These are phyloP conservation scores for Laspeyria flexula DNA, from an alignment of 2,888 invertebrate genomes.

Conservation along the genomic window DNA sequence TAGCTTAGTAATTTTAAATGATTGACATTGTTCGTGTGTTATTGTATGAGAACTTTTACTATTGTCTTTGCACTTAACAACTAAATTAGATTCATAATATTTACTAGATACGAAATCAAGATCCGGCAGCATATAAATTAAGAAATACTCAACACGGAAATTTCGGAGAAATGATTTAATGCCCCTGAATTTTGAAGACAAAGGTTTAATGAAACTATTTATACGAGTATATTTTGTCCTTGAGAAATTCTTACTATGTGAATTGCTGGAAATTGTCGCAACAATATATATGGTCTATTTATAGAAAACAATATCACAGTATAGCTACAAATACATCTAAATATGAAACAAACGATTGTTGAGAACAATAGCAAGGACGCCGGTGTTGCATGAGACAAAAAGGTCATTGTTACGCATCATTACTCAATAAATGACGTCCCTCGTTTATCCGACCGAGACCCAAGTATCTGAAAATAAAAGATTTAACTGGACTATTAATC, in stretches of 20 bases:
- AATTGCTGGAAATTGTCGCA: neutral
- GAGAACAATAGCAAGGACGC: conserved; percentile 58
- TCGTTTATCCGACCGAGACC: conserved; percentile 51
- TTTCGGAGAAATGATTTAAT: conserved; percentile 20
- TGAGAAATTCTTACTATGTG: conserved; percentile 7
- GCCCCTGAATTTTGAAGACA: conserved; percentile 14
- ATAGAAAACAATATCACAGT: conserved; percentile 23
- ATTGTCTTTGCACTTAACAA: conserved; percentile 23
- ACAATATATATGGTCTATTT: neutral
- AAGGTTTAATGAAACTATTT: conserved; percentile 14
- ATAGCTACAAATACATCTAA: conserved; percentile 38
- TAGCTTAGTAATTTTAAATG: conserved; percentile 13
- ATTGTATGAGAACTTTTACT: conserved; percentile 35
- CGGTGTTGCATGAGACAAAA: conserved; percentile 50
- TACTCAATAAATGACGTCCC: conserved; percentile 58
- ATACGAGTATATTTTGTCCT: too few relatives aligned
- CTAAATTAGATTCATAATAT: conserved; percentile 10
- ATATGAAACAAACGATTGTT: conserved; percentile 46
- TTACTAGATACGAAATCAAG: neutral
- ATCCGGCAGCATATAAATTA: neutral
- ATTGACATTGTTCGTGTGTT: neutral
- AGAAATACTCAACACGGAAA: neutral
- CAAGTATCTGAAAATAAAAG: conserved; percentile 38
- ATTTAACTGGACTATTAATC: conserved; percentile 47
- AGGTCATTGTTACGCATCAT: conserved; percentile 71